Percentiles rank a stretch among this genome's conserved stretches.
These are phyloP conservation scores for Cercopithecus neglectus DNA, from an alignment of 2,797 vertebrate species.

Conservation along the genomic window DNA sequence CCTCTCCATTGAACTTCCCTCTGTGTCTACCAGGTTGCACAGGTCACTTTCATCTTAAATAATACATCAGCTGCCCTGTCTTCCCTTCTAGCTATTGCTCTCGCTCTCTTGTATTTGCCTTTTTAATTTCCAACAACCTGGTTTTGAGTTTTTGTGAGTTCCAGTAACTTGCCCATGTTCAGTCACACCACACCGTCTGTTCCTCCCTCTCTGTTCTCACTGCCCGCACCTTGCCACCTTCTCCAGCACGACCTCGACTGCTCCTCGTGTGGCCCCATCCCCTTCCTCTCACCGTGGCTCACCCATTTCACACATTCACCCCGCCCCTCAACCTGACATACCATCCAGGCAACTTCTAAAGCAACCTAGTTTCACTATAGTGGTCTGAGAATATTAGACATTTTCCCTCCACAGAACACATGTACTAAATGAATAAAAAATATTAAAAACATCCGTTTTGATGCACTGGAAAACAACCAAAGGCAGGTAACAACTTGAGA, in stretches of 20 bases:
- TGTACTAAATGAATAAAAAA: neutral
- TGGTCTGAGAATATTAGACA: neutral
- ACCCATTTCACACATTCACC: neutral
- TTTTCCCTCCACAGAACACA: neutral
- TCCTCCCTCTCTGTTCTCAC: neutral
- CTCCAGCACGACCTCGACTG: fast-evolving
- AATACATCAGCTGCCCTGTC: fast-evolving
- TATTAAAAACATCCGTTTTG: neutral
- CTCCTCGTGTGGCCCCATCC: neutral
- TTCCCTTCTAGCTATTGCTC: fast-evolving
- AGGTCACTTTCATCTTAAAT: neutral
- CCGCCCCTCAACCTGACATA: neutral
- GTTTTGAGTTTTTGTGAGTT: neutral
- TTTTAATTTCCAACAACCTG: neutral
- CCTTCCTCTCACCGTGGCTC: too few species aligned
- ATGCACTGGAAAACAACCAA: neutral
- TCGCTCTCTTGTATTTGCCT: fast-evolving
- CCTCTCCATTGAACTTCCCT: neutral
- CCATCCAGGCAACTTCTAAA: neutral
- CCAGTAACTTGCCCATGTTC: neutral
- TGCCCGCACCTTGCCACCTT: fast-evolving
- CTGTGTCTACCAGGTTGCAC: fast-evolving
- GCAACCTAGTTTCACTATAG: neutral
- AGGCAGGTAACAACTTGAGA: fast-evolving
- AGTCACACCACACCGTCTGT: fast-evolving